Evolutionary conservation across 2,113 vertebrate genomes (phyloP).

Genomic region (Marcusenius ussheri): DNA sequence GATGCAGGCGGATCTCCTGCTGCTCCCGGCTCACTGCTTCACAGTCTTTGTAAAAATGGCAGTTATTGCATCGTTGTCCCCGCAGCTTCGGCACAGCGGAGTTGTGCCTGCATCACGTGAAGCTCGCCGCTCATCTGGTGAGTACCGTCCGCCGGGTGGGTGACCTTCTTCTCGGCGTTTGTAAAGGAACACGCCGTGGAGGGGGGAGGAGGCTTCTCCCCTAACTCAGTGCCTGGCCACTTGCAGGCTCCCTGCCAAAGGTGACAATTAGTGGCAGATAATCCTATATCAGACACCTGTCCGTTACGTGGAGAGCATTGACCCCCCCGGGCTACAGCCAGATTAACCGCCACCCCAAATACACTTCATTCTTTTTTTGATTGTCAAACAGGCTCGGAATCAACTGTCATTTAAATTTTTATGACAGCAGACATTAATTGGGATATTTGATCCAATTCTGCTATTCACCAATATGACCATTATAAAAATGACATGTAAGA

Average conservation of each 20-base stretch:
- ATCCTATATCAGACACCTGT: slow-evolving; percentile 32
- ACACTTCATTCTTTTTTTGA: neutral
- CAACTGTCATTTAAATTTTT: neutral
- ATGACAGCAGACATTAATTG: neutral
- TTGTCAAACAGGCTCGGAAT: neutral
- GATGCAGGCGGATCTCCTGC: neutral
- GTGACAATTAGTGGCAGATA: slow-evolving; percentile 44
- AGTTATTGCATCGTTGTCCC: neutral
- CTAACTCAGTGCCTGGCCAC: slow-evolving; percentile 10
- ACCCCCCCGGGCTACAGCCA: neutral
- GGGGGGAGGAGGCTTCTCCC: slow-evolving; percentile 9
- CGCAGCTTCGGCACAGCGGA: slow-evolving; percentile 83
- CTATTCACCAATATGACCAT: neutral
- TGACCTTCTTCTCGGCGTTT: neutral
- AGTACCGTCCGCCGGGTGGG: slow-evolving; percentile 41
- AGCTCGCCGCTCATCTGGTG: slow-evolving; percentile 76
- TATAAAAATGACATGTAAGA: neutral
- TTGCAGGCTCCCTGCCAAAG: slow-evolving; percentile 37
- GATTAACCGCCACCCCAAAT: neutral
- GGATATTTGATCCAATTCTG: neutral
- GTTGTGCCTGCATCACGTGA: slow-evolving; percentile 79
- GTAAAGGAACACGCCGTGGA: neutral
- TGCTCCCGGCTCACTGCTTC: neutral
- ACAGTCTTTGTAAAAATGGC: neutral
- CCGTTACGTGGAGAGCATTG: slow-evolving; percentile 5